Evolutionary conservation across 37 sponge, comb jelly and placozoan species (phyloP).

Genomic region (Spongilla lacustris): DNA sequence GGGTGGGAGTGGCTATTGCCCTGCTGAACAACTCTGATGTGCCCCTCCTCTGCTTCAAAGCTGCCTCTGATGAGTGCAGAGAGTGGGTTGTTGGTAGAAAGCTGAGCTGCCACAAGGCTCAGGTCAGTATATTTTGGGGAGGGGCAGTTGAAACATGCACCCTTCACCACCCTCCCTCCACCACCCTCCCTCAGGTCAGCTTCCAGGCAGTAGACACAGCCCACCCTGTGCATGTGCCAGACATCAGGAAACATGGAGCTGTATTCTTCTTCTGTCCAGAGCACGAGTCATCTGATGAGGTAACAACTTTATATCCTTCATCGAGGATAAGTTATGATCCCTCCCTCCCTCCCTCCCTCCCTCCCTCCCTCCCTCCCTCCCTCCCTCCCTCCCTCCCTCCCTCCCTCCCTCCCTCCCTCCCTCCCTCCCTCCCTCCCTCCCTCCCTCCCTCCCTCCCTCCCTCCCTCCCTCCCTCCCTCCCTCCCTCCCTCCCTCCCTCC

Average conservation of each 20-base stretch:
- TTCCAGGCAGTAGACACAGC: slow-evolving; percentile 56
- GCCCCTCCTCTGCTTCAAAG: slow-evolving; percentile 40
- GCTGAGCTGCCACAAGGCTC: slow-evolving; percentile 21
- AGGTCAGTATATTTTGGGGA: slow-evolving; percentile 12
- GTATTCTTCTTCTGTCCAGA: slow-evolving; percentile 56
- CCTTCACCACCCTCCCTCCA: background rate
- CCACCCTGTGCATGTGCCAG: slow-evolving; percentile 57
- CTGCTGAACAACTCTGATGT: background rate
- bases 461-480: background rate
- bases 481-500: slow-evolving; percentile 41
- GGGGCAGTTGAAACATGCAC: background rate
- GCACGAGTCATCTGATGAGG: slow-evolving; percentile 32
- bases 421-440: background rate
- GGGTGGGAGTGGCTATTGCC: slow-evolving; percentile 42
- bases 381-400: background rate
- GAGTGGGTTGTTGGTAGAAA: slow-evolving; percentile 49
- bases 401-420: background rate
- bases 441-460: background rate
- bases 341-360: background rate
- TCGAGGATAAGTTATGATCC: no score
- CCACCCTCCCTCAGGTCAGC: slow-evolving; percentile 36
- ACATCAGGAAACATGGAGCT: slow-evolving; percentile 41
- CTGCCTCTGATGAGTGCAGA: slow-evolving; percentile 37
- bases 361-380: background rate
- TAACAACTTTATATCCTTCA: background rate